Evolutionary conservation across 2,888 invertebrate species (phyloP), one percentile per base, ranked within the genome.

Genomic region (Thumatha senex): DNA sequence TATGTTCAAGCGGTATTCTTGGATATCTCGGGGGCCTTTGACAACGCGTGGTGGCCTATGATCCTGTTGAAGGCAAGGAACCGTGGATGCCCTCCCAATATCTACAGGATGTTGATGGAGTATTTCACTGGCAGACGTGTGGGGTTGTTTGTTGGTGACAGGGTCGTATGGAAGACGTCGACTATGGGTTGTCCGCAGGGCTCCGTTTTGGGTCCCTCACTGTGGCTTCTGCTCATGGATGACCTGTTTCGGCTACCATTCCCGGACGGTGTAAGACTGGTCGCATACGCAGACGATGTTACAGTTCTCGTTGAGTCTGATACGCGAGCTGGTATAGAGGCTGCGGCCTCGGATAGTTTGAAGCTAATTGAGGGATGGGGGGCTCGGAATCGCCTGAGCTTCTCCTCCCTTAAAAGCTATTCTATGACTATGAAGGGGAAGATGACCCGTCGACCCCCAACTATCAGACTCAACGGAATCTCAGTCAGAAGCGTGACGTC

Each of bases 21-120:
- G 18, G 75, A 78, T 57, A 76, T 75, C 7, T 60, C 69, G 0
- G 73, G 73, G 0, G 74, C 74, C 2, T 75, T n/a, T 12, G 63
- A 78, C 34, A 74, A 72, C 46, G 69, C 76, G 2, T 74, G 73
- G 72, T 75, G 77, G 76, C 73, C 74, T 5, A 72, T 73, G 69
- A 58, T 78, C 7, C 24, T 78, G 14, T 30, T 60, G 0, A 72
- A 71, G 53, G 67, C 54, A 3, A 73, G 67, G 46, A 38, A 40
- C 40, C 56, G 0, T 63, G 56, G 46, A 40, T 40, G 24, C 7
- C 40, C n/a, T 0, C 18, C 11, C 7, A 39, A 24, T 8, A 8
- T 31, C 11, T 31, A 31, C 31, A 8, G 31, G 31, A 31, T 31
- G 8, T 11, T 31, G 2, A 11, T 31, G 10, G 11, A 11, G 4